Evolutionary conservation across 1,140 invertebrate genomes (phyloP).

Genomic region (Lepidotrigona ventralis): DNA sequence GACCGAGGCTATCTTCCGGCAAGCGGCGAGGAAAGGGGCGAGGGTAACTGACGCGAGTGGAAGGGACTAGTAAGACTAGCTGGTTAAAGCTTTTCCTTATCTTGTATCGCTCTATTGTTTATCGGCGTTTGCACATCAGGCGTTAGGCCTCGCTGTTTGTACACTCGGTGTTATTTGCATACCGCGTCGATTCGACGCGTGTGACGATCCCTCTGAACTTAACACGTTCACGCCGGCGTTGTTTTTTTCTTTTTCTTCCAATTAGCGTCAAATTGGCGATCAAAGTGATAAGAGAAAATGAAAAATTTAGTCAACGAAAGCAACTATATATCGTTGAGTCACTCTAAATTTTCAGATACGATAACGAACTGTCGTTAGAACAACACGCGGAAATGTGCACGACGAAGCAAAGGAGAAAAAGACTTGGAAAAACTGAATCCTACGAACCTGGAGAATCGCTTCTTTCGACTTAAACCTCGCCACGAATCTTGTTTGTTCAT

Average conservation of each 20-base stretch:
- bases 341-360: background rate
- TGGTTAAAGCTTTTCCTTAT: constrained; percentile 47
- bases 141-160: background rate
- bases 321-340: background rate
- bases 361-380: background rate
- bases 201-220: background rate
- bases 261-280: too few relatives aligned
- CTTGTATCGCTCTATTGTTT: constrained; percentile 41
- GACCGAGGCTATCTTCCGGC: constrained; percentile 9
- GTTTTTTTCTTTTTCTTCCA: too few relatives aligned
- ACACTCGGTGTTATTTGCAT: background rate
- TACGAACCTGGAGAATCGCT: background rate
- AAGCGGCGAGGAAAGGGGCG: background rate
- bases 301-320: background rate
- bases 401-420: background rate
- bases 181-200: background rate
- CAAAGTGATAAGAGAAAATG: too few relatives aligned
- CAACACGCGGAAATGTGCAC: background rate
- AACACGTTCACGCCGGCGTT: too few relatives aligned
- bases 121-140: background rate
- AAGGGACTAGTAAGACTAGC: constrained; percentile 21
- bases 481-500: background rate
- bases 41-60: background rate
- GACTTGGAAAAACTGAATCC: background rate
- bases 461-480: background rate